Conservation (phyloP, 1,140 invertebrate genomes). For the Tenebrio molitor region DNA sequence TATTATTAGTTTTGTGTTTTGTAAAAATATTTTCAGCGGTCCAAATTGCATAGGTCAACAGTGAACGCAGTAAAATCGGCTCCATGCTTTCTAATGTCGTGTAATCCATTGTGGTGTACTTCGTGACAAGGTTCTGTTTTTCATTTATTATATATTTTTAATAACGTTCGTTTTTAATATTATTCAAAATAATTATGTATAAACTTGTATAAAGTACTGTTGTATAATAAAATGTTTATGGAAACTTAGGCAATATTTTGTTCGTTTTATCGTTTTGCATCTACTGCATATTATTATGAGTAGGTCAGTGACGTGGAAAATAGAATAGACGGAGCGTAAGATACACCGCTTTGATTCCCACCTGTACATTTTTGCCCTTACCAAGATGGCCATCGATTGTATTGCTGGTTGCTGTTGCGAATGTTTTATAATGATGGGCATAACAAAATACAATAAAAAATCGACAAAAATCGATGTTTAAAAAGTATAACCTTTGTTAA, state of each 20-base stretch:
- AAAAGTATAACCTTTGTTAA: too few species aligned
- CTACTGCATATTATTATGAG: too few species aligned
- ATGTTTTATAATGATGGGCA: too few species aligned
- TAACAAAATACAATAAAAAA: too few species aligned
- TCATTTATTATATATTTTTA: slow-evolving; percentile 19
- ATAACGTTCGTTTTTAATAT: slow-evolving; percentile 39
- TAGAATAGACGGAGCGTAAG: too few species aligned
- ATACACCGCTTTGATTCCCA: too few species aligned
- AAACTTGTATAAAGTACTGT: slow-evolving; percentile 56
- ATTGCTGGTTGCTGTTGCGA: too few species aligned
- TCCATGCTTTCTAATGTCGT: slow-evolving; percentile 17
- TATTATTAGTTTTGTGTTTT: slow-evolving; percentile 34
- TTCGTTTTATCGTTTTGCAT: too few species aligned
- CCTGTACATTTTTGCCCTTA: too few species aligned
- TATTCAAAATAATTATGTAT: slow-evolving; percentile 21
- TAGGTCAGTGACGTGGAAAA: too few species aligned
- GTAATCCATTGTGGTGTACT: slow-evolving; percentile 1
- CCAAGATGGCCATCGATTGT: too few species aligned
- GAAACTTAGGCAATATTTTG: not conserved
- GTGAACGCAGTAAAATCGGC: slow-evolving; percentile 1
- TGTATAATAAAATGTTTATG: slow-evolving; percentile 48
- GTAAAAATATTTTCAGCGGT: slow-evolving; percentile 25
- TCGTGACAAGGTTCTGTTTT: slow-evolving; percentile 11
- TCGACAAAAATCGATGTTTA: too few species aligned
- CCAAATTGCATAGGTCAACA: slow-evolving; percentile 10